phyloP scores from a whole-genome alignment of 1,140 invertebrate species.

The Phenacoccus solenopsis region DNA sequence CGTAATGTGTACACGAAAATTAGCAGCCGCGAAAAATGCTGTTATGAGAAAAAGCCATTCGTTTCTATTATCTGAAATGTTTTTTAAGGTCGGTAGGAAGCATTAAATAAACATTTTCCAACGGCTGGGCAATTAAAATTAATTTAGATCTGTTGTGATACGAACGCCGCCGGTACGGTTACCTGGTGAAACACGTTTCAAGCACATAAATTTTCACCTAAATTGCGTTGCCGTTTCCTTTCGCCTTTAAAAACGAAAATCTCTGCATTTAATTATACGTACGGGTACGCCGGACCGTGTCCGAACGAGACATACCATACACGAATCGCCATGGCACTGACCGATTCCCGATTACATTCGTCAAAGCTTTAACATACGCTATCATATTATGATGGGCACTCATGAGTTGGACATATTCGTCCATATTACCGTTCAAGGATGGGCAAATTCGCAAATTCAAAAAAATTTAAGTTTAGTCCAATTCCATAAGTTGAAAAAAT shows the following conservation, averaged over 20 bases:
- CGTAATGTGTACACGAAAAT: conserved; percentile 6
- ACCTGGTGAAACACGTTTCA: conserved; percentile 12
- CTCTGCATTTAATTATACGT: conserved; percentile 17
- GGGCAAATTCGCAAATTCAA: no score
- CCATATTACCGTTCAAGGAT: no score
- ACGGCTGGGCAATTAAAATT: conserved; percentile 12
- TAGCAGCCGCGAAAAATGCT: conserved; percentile 6
- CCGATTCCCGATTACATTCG: no score
- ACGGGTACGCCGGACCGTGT: no score
- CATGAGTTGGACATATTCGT: no score
- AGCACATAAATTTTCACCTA: conserved; percentile 15
- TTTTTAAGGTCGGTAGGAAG: conserved; percentile 17
- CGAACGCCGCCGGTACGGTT: conserved; percentile 4
- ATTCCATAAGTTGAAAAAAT: no score
- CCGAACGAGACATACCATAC: no score
- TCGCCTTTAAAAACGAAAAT: conserved; percentile 15
- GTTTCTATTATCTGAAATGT: conserved; percentile 14
- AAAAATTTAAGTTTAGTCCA: no score
- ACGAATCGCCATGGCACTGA: no score
- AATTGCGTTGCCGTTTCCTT: conserved; percentile 15
- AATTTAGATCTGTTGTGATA: conserved; percentile 17
- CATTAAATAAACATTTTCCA: conserved; percentile 18
- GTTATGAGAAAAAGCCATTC: conserved; percentile 16
- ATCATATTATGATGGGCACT: no score
- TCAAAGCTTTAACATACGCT: no score